phyloP scores from a whole-genome alignment of 2,113 vertebrate species.

The Collichthys lucidus region DNA sequence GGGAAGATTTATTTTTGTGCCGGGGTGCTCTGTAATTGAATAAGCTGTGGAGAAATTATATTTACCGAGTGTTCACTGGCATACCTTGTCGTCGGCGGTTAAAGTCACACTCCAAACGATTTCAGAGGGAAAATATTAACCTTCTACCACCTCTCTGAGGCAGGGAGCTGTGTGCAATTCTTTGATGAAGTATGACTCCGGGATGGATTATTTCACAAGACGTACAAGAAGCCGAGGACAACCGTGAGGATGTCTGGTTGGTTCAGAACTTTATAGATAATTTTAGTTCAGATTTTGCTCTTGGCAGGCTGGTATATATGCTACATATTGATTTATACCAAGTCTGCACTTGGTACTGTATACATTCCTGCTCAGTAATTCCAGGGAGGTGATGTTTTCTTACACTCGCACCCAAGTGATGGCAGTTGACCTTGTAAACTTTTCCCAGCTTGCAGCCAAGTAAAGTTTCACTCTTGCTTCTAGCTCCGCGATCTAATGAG shows the following conservation, averaged over 20 bases:
- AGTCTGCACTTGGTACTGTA: slow-evolving; percentile 7
- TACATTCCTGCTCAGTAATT: slow-evolving; percentile 37
- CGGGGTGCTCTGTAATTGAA: slow-evolving; percentile 62
- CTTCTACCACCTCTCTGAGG: slow-evolving; percentile 30
- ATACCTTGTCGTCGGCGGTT: slow-evolving; percentile 49
- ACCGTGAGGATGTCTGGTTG: slow-evolving; percentile 14
- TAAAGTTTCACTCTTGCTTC: slow-evolving; percentile 71
- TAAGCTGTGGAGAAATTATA: slow-evolving; percentile 57
- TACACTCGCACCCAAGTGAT: slow-evolving; percentile 22
- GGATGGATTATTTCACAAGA: slow-evolving; percentile 41
- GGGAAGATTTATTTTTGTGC: slow-evolving; percentile 52
- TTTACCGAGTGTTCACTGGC: slow-evolving; percentile 47
- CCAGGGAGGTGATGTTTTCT: slow-evolving; percentile 47
- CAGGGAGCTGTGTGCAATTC: slow-evolving; percentile 5
- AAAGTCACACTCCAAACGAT: slow-evolving; percentile 41
- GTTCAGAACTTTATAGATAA: slow-evolving; percentile 35
- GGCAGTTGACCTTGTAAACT: slow-evolving; percentile 78
- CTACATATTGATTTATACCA: slow-evolving; percentile 48
- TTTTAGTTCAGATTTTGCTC: slow-evolving; percentile 16
- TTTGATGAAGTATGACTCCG: slow-evolving; percentile 41
- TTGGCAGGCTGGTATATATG: slow-evolving; percentile 21
- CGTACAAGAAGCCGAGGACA: slow-evolving; percentile 19
- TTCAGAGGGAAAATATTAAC: slow-evolving; percentile 55
- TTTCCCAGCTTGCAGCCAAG: slow-evolving; percentile 67
- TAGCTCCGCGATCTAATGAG: slow-evolving; percentile 74